phyloP scores from a whole-genome alignment of 2,888 invertebrate genomes.

The Argynnis bischoffii region DNA sequence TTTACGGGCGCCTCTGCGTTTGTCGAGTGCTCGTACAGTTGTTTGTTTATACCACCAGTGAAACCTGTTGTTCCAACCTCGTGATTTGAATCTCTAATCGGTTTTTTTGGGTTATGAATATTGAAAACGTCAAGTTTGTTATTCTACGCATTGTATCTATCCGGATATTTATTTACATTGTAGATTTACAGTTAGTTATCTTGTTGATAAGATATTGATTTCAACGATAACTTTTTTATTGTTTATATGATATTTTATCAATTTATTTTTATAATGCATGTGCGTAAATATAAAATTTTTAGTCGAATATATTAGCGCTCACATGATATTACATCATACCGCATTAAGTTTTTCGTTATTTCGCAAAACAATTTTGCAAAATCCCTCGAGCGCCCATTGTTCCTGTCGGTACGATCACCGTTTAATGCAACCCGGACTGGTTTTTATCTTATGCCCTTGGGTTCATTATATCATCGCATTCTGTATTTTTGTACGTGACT shows the following conservation, averaged over 20 bases:
- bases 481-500: conserved; percentile 55
- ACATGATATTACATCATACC: neutral
- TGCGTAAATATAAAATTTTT: neutral
- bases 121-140: conserved; percentile 25
- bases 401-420: conserved; percentile 44
- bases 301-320: neutral
- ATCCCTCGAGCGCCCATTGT: conserved; percentile 33
- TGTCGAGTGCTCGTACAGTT: conserved; percentile 37
- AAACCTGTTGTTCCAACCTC: conserved; percentile 51
- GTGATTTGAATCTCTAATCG: conserved; percentile 46
- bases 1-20: conserved; percentile 41
- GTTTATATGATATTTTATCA: conserved; percentile 15
- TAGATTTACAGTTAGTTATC: conserved; percentile 27
- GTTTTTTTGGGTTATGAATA: conserved; percentile 33
- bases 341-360: neutral
- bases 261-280: conserved; percentile 17
- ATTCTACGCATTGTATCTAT: conserved; percentile 35
- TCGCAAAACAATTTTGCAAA: conserved; percentile 22
- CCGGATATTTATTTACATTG: conserved; percentile 36
- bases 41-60: conserved; percentile 48
- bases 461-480: conserved; percentile 59
- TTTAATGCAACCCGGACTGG: conserved; percentile 55
- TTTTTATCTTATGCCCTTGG: conserved; percentile 61
- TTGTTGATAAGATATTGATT: conserved; percentile 25
- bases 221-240: conserved; percentile 7